Evolutionary conservation across 2,113 vertebrate species (phyloP).

Genomic region (Gymnocephalus cernua): DNA sequence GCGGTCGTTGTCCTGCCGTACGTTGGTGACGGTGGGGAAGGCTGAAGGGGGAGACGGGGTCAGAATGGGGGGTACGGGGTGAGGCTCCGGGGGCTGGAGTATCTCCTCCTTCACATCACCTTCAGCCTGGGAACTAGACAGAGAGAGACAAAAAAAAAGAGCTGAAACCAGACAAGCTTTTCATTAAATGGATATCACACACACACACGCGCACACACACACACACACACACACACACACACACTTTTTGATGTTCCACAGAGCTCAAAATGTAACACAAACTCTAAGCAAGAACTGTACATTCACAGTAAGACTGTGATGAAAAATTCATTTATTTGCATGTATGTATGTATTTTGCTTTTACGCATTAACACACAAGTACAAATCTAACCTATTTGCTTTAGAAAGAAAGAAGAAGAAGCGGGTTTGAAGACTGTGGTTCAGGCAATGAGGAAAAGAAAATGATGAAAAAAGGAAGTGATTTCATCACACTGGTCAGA

Average conservation of each 20-base stretch:
- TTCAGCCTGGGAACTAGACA: slow-evolving; percentile 87
- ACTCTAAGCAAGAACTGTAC: not conserved
- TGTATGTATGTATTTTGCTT: not conserved
- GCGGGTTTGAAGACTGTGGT: not conserved
- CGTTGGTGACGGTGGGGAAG: slow-evolving; percentile 95
- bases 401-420: not conserved
- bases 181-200: not conserved
- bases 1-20: slow-evolving; percentile 95
- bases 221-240: no score
- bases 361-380: not conserved
- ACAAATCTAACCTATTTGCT: not conserved
- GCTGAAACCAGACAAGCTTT: not conserved
- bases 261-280: no score
- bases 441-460: not conserved
- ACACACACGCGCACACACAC: no score
- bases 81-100: slow-evolving; percentile 96
- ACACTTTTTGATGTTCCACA: no score
- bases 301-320: not conserved
- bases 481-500: slow-evolving; percentile 31
- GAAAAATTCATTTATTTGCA: not conserved
- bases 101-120: slow-evolving; percentile 98
- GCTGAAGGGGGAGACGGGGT: slow-evolving; percentile 96
- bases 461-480: slow-evolving; percentile 32
- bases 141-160: not conserved
- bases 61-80: slow-evolving; percentile 96